phyloP scores from a whole-genome alignment of 2,113 vertebrate species.

The Psilopsiagon aymara region DNA sequence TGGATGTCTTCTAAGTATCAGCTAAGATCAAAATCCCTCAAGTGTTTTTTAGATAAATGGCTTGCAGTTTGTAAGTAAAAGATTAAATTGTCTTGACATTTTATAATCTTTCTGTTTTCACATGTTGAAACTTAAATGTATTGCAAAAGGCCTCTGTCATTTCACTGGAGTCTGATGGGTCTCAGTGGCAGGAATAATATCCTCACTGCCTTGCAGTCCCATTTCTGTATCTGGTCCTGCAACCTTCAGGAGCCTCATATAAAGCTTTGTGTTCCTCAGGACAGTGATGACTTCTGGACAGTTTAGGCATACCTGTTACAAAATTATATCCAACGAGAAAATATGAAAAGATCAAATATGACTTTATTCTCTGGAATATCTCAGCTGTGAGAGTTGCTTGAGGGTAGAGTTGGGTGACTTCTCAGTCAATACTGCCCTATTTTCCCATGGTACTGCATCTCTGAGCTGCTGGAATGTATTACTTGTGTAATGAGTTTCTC shows the following conservation, averaged over 20 bases:
- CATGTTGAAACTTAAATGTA: not conserved
- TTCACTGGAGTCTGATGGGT: not conserved
- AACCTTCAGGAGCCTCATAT: not conserved
- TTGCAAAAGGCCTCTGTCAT: not conserved
- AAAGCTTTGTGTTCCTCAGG: not conserved
- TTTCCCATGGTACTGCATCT: not conserved
- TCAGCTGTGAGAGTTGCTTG: not conserved
- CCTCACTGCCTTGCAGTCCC: not conserved
- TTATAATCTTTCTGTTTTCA: not conserved
- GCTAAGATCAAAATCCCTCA: not conserved
- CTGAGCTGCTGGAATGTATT: conserved; percentile 1
- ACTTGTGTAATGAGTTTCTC: not conserved
- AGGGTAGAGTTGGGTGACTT: not conserved
- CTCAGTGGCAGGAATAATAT: not conserved
- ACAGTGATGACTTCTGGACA: not conserved
- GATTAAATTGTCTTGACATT: conserved; percentile 44
- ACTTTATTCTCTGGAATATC: not conserved
- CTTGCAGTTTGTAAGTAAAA: conserved; percentile 6
- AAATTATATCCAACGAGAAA: not conserved
- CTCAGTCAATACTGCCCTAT: not conserved
- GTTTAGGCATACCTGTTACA: not conserved
- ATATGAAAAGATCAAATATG: not conserved
- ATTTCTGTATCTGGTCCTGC: not conserved
- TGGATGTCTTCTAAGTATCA: not conserved
- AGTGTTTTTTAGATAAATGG: conserved; percentile 15